Conservation (phyloP, 1,140 invertebrate genomes). For the Platyscapa corneri region DNA sequence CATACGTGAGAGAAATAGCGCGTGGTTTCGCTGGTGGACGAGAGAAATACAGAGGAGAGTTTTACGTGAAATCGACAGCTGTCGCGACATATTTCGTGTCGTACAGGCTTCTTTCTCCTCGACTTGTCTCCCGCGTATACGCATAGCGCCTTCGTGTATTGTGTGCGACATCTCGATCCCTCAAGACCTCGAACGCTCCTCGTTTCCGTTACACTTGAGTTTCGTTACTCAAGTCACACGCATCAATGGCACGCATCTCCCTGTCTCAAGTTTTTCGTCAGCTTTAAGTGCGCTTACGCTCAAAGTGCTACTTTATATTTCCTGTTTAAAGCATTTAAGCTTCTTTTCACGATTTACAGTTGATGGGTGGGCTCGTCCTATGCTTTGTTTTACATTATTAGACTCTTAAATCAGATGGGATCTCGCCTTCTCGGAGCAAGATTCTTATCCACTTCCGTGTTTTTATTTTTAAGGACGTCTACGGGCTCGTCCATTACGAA, state of each 20-base stretch:
- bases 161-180: constrained; percentile 16
- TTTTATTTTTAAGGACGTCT: not conserved
- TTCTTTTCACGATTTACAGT: constrained; percentile 32
- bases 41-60: not conserved
- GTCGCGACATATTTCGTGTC: constrained; percentile 51
- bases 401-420: constrained; percentile 11
- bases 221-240: not conserved
- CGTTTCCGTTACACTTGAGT: constrained; percentile 40
- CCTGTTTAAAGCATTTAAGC: constrained; percentile 26
- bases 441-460: not conserved
- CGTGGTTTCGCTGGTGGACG: not conserved
- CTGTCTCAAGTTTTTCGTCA: not conserved
- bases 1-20: too few relatives aligned
- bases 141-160: not conserved
- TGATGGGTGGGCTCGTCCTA: not conserved
- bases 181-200: not conserved
- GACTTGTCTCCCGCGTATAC: too few relatives aligned
- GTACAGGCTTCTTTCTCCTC: constrained; percentile 33
- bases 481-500: not conserved
- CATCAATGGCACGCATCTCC: constrained; percentile 17
- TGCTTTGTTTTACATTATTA: not conserved
- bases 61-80: constrained; percentile 51
- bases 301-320: constrained; percentile 35
- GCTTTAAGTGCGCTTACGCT: constrained; percentile 17
- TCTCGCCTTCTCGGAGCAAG: too few relatives aligned